Evolutionary conservation across 2,113 vertebrate species (phyloP), one percentile per base, ranked within the genome.

Genomic region (Lamprotornis superbus): DNA sequence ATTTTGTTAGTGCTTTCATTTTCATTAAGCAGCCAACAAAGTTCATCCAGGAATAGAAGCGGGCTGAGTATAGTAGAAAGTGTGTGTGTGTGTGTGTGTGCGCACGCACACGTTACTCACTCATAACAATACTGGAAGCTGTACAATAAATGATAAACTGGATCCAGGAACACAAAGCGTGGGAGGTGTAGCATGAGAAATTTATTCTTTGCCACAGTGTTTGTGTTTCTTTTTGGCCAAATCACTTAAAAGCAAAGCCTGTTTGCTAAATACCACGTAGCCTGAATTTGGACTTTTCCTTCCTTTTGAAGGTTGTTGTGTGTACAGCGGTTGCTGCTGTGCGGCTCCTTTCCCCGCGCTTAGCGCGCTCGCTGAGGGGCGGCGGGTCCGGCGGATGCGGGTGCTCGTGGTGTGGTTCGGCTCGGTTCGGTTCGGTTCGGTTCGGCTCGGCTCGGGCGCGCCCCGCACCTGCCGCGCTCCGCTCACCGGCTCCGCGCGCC

Each of bases 301-400:
- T 14, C 0, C 67, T 30, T 22, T 17, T 3, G 74, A 5, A 33
- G 40, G 30, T 2, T 0, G 47, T 3, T 63, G 4, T 1, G 40
- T 0, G 46, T 0, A 6, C 46, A 0, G 1, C 22, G 0, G 28
- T 1, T 1, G 0, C 4, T 5, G 3, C 50, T 0, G 53, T 0
- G 87, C 87, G 5, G 55, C 37, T 22, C 28, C 46, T 2, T 2
- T 18, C 14, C 12, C 57, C 7, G 47, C 6, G 83, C 42, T 2
- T 1, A 1, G 33, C 39, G 1, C 47, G 4, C 37, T 2, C 16
- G 30, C 50, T 0, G 2, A 2, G 2, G 7, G 27, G 64, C 31
- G 31, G 67, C 25, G 25, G 25, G 7, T 27, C 50, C 10, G 14
- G 5, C 8, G 21, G 28, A 11, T n/a, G 15, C 30, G 25, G 60